Evolutionary conservation across 1,140 invertebrate species (phyloP).

Genomic region (Achatina immaculata): DNA sequence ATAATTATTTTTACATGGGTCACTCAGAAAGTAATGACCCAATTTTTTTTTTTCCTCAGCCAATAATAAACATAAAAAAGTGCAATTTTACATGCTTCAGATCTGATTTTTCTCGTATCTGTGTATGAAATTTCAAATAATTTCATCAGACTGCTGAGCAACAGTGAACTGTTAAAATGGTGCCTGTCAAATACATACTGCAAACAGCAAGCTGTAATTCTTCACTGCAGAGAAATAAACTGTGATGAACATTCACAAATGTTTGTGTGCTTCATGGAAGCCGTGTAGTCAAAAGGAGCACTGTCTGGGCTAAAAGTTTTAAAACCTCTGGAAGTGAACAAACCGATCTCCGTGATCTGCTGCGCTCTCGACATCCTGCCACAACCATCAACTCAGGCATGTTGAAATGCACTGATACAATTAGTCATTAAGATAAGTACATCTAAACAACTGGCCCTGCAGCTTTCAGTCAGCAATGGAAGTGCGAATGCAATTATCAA

Average conservation of each 20-base stretch:
- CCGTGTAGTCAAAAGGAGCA: not conserved
- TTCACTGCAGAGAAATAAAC: not conserved
- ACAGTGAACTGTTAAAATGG: not conserved
- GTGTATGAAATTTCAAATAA: not conserved
- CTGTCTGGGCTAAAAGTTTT: not conserved
- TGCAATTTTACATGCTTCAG: not conserved
- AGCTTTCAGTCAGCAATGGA: not conserved
- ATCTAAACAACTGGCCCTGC: not conserved
- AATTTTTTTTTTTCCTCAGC: not conserved
- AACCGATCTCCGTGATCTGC: not conserved
- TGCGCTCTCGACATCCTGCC: not conserved
- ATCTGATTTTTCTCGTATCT: not conserved
- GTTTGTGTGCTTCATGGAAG: not conserved
- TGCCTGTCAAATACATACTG: not conserved
- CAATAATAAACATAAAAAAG: not conserved
- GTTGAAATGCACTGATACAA: not conserved
- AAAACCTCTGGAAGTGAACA: not conserved
- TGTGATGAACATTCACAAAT: not conserved
- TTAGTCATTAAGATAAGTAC: not conserved
- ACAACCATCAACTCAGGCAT: not conserved
- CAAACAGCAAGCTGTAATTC: not conserved
- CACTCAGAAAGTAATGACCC: not conserved
- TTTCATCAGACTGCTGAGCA: not conserved
- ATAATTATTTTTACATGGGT: too few species aligned
- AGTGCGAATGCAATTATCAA: not conserved